Evolutionary conservation across 2,888 invertebrate species (phyloP), one percentile per base, ranked within the genome.

Genomic region (Eurytoma californica): DNA sequence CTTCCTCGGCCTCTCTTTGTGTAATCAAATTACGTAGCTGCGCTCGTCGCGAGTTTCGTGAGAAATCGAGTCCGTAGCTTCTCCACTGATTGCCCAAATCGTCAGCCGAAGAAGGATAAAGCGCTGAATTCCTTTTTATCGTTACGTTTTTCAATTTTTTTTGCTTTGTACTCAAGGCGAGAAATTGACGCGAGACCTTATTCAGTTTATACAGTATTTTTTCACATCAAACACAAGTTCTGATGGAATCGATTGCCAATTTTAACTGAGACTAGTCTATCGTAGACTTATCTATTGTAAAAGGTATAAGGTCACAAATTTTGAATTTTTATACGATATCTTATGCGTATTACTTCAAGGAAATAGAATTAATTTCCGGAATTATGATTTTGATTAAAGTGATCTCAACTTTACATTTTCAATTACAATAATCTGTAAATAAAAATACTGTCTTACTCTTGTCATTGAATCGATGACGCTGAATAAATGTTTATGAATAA

Each of bases 401-500:
- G 39, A 61, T 51, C 51, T 66, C 55, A 65, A 49, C 63, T 65
- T 63, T 68, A 28, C 61, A 70, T 49, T 77, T 70, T 66, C 51
- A 65, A 70, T 65, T 30, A 30, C 65, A 63, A 58, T 66, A 30
- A 60, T 16, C 4, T 78, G 72, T 68, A 68, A 60, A 68, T 72
- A 63, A 39, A 39, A 49, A 75, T 18, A 60, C 76, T 79, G 79
- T 81, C 81, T 81, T 77, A 66, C 72, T 77, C 28, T 67, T 72
- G 70, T 69, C 66, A 67, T 13, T 47, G 12, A 65, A 51, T 72
- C 73, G 81, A 72, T 76, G 76, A 73, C 76, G 28, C 61, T 75
- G 20, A 79, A 81, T 81, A 51, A 70, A 77, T 69, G 65, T 76
- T 79, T 49, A 73, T 30, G n/a, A 73, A 55, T 63, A 61, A 79